Evolutionary conservation across 1,140 invertebrate genomes (phyloP).

Genomic region (Protaetia brevitarsis): DNA sequence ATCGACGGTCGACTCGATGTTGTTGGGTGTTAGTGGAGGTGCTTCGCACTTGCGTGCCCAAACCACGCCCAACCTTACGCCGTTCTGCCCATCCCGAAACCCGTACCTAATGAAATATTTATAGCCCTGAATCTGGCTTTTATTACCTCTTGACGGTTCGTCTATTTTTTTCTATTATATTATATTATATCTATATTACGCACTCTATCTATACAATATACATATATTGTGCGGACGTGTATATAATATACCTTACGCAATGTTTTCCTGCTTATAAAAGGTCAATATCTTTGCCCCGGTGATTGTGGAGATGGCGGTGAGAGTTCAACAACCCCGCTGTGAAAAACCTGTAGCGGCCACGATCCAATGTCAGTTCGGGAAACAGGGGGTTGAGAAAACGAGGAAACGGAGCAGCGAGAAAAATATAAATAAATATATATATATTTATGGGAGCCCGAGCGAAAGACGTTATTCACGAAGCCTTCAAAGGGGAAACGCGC

Average conservation of each 20-base stretch:
- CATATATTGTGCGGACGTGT: not conserved
- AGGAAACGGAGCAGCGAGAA: not conserved
- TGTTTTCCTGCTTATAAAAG: conserved; percentile 6
- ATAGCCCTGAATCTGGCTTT: not conserved
- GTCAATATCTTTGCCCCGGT: not conserved
- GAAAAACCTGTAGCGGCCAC: not conserved
- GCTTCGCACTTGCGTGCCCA: not conserved
- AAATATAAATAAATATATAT: not conserved
- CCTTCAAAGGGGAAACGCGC: not conserved
- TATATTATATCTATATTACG: not conserved
- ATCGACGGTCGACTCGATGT: not conserved
- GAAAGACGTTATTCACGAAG: not conserved
- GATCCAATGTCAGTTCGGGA: not conserved
- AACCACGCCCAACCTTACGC: not conserved
- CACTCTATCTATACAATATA: not conserved
- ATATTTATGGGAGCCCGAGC: not conserved
- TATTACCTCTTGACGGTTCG: not conserved
- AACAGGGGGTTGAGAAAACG: not conserved
- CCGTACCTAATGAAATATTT: conserved; percentile 4
- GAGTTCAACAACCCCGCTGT: conserved; percentile 4
- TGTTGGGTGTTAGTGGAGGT: not conserved
- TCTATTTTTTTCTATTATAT: not conserved
- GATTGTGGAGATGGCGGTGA: not conserved
- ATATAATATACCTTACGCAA: not conserved
- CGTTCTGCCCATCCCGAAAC: too few species aligned